Evolutionary conservation across 2,888 invertebrate genomes (phyloP).

Genomic region (Rhamnusium bicolor): DNA sequence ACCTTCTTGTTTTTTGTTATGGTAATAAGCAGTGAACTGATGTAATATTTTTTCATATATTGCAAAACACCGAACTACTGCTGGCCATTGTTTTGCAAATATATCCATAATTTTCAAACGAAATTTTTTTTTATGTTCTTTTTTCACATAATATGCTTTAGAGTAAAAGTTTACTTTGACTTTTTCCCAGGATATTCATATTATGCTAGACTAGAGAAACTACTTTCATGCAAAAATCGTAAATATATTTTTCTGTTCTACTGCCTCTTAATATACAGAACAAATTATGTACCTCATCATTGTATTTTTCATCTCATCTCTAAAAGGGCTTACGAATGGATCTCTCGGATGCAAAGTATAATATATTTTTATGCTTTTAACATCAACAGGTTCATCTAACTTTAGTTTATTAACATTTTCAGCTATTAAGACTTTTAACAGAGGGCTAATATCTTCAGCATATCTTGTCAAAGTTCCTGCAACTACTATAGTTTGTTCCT

Average conservation of each 20-base stretch:
- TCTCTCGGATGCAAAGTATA: slow-evolving; percentile 86
- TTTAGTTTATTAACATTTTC: slow-evolving; percentile 73
- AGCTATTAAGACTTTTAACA: slow-evolving; percentile 79
- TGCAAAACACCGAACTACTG: no score
- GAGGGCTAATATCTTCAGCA: slow-evolving; percentile 84
- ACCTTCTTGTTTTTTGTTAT: no score
- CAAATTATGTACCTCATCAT: slow-evolving; percentile 54
- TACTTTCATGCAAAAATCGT: no score
- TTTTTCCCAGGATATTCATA: no score
- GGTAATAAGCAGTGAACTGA: no score
- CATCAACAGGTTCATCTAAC: slow-evolving; percentile 76
- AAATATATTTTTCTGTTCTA: neutral
- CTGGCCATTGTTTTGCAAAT: no score
- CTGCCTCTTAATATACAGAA: slow-evolving; percentile 40
- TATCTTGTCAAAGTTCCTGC: slow-evolving; percentile 88
- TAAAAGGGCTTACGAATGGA: slow-evolving; percentile 81
- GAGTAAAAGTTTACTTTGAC: no score
- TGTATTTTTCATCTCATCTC: slow-evolving; percentile 75
- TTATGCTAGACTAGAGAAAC: no score
- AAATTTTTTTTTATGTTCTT: no score
- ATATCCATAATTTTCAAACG: no score
- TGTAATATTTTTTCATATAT: no score
- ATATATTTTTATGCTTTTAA: slow-evolving; percentile 81
- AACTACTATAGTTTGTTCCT: slow-evolving; percentile 84
- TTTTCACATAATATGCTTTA: no score